These are phyloP conservation scores for Melanargia galathea DNA, from an alignment of 2,888 invertebrate species.

Conservation along the genomic window DNA sequence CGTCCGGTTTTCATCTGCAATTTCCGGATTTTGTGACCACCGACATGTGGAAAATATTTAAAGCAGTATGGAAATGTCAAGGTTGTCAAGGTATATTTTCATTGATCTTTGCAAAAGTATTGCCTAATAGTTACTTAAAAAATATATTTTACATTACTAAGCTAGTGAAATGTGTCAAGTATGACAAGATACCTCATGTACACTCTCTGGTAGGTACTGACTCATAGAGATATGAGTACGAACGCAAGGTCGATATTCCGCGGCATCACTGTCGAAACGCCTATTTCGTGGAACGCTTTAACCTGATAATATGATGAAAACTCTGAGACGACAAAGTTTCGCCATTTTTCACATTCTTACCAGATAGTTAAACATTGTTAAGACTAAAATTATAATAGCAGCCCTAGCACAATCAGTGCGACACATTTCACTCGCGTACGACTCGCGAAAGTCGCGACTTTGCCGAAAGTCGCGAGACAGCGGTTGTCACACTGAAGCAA, in stretches of 20 bases:
- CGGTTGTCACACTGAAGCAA: too few relatives aligned
- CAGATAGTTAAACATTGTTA: too few relatives aligned
- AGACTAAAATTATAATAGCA: too few relatives aligned
- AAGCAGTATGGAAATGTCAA: background rate
- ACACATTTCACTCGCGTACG: too few relatives aligned
- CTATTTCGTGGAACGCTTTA: background rate
- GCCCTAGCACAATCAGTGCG: too few relatives aligned
- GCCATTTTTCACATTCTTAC: background rate
- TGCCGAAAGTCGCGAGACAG: too few relatives aligned
- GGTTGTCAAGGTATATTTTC: background rate
- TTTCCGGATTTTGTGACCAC: constrained; percentile 17
- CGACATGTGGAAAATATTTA: background rate
- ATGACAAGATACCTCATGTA: background rate
- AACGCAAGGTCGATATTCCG: background rate
- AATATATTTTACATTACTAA: too few relatives aligned
- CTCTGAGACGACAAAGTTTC: background rate
- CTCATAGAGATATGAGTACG: background rate
- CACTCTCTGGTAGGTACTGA: background rate
- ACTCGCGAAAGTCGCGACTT: too few relatives aligned
- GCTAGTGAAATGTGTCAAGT: background rate
- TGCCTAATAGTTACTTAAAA: too few relatives aligned
- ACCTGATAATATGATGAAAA: background rate
- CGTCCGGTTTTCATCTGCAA: constrained; percentile 46
- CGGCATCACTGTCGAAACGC: background rate
- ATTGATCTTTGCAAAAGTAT: too few relatives aligned